Conservation (phyloP, 2,797 vertebrate species). For the Caiman crocodilus region DNA sequence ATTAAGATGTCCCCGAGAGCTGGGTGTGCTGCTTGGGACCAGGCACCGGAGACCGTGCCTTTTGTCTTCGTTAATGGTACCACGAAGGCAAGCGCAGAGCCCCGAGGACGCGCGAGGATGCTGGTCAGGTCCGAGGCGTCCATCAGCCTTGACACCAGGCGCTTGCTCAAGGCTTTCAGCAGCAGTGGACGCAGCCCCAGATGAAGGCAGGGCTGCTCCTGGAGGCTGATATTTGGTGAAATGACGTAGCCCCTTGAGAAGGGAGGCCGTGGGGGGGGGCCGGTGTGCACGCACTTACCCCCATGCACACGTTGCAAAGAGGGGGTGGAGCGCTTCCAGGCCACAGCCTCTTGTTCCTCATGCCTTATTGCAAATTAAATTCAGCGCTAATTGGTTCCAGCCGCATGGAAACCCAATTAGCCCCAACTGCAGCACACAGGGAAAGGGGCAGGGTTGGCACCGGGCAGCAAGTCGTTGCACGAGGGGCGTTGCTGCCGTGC, state of each 20-base stretch:
- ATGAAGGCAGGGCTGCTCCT: background rate
- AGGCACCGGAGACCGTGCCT: no score
- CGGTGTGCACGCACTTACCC: rapidly evolving
- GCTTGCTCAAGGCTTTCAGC: no score
- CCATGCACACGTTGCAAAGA: background rate
- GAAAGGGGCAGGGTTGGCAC: no score
- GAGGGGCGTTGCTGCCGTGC: background rate
- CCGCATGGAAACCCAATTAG: background rate
- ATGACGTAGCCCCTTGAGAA: rapidly evolving
- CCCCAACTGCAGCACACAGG: background rate
- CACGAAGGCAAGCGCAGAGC: background rate
- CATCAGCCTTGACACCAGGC: background rate
- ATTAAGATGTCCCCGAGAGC: background rate
- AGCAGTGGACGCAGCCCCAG: no score
- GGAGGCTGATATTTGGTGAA: background rate
- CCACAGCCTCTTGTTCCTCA: constrained; percentile 24
- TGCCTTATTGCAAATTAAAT: constrained; percentile 30
- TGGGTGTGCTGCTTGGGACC: background rate
- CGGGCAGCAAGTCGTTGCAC: rapidly evolving
- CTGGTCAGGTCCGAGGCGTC: background rate
- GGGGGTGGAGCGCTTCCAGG: constrained; percentile 20
- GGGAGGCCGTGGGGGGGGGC: rapidly evolving
- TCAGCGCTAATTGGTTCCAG: constrained; percentile 1
- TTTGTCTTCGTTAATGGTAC: background rate
- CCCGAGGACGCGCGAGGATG: background rate